Base-by-base conservation (phyloP, 2,113 vertebrate genomes). In the Bucco capensis region DNA sequence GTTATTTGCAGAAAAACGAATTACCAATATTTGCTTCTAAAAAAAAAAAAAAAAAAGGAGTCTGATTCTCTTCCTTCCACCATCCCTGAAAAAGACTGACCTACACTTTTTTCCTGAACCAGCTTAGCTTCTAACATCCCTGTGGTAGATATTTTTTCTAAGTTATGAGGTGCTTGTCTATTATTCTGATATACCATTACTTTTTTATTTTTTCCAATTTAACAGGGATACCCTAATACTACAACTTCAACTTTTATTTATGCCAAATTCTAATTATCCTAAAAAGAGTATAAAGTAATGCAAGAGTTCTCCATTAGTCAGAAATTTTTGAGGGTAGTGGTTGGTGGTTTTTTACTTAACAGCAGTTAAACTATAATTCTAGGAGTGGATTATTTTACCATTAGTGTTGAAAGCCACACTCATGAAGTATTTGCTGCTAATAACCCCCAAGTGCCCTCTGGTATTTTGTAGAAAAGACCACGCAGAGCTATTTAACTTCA, bases 401-500 rank as follows among this genome's bases (percentile, higher is more conserved):
- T 54, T 75, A 93, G 66, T 6, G 5, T 66, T 81, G 69, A 90
- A 88, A 30, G 51, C 70, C 38, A 76, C 42, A 82, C 81, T 86
- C 88, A 73, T 58, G 74, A 93, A 88, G 66, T 56, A 83, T 92
- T 90, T 82, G 53, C 54, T 79, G 38, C 35, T 87, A 92, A 76
- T 79, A 94, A 92, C 30, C 35, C 54, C 51, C 42, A 83, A 92
- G 58, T 38, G 46, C 16, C 71, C 18, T 69, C 58, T 66, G 88
- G 57, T 93, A 90, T 93, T 96, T 86, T 50, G 73, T 27, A 90
- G 66, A 42, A 89, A 89, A 93, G 62, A 88, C 46, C 31, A 95
- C 5, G 9, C 65, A 90, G 40, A 91, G 47, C 44, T 90, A 77
- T 80, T 90, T 94, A 93, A 84, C 90, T 90, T 89, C 81, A 89